A percentile compares a stretch with the other conserved stretches of the same genome.
These are phyloP conservation scores for Esox lucius DNA, from an alignment of 2,797 vertebrate species.

Conservation along the genomic window DNA sequence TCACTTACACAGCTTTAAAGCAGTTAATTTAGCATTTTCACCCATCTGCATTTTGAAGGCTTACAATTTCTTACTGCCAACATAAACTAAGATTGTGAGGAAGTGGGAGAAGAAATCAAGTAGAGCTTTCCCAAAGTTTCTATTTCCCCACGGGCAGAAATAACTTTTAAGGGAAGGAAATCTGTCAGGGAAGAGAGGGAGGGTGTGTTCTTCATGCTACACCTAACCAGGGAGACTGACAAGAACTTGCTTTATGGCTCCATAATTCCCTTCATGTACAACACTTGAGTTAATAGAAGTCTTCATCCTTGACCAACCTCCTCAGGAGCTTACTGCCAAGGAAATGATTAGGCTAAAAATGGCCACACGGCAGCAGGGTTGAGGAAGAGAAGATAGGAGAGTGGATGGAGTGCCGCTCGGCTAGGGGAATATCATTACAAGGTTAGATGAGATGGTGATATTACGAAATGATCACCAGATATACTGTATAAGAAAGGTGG, in stretches of 20 bases:
- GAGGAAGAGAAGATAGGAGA: slow-evolving; percentile 2
- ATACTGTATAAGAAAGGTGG: slow-evolving; percentile 36
- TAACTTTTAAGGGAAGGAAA: slow-evolving; percentile 71
- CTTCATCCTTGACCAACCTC: slow-evolving; percentile 85
- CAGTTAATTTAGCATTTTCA: background rate
- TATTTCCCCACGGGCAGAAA: slow-evolving; percentile 39
- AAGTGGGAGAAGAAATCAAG: slow-evolving; percentile 43
- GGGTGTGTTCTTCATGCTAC: slow-evolving; percentile 77
- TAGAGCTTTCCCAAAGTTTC: slow-evolving; percentile 44
- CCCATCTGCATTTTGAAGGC: background rate
- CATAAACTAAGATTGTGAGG: slow-evolving; percentile 25
- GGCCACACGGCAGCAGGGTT: slow-evolving; percentile 58
- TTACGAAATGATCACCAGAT: slow-evolving; percentile 60
- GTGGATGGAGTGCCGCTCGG: slow-evolving; percentile 42
- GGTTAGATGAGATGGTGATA: slow-evolving; percentile 66
- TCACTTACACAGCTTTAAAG: background rate
- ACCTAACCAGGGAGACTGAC: slow-evolving; percentile 75
- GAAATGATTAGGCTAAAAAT: slow-evolving; percentile 82
- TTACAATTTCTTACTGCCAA: background rate
- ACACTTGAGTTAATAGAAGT: slow-evolving; percentile 84
- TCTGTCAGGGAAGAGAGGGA: slow-evolving; percentile 57
- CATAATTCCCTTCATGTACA: slow-evolving; percentile 80
- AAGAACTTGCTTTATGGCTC: slow-evolving; percentile 79
- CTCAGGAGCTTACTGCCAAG: slow-evolving; percentile 79
- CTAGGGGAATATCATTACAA: slow-evolving; percentile 71